phyloP scores from a whole-genome alignment of 2,797 vertebrate genomes.

The Labroides dimidiatus region DNA sequence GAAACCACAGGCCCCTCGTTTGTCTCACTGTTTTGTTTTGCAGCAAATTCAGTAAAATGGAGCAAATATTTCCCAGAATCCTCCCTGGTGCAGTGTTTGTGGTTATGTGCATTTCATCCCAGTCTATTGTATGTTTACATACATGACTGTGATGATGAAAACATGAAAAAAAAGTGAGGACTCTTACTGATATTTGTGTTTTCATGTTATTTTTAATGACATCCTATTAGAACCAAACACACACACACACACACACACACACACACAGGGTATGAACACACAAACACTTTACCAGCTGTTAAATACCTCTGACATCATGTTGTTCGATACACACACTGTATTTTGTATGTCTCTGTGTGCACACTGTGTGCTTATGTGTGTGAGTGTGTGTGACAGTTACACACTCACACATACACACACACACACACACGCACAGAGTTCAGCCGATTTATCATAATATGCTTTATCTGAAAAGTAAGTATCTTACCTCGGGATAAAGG shows the following conservation, averaged over 20 bases:
- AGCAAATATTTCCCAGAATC: slow-evolving; percentile 20
- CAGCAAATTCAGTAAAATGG: not conserved
- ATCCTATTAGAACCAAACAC: slow-evolving; percentile 28
- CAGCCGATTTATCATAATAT: slow-evolving; percentile 90
- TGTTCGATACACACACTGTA: slow-evolving; percentile 68
- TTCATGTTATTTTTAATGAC: not conserved
- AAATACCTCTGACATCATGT: slow-evolving; percentile 71
- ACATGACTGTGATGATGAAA: slow-evolving; percentile 6
- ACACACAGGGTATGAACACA: slow-evolving; percentile 12
- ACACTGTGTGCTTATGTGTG: slow-evolving; percentile 57
- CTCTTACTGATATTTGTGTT: not conserved
- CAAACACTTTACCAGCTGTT: slow-evolving; percentile 65
- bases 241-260: slow-evolving; percentile 16
- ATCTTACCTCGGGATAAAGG: slow-evolving; percentile 89
- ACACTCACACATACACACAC: slow-evolving; percentile 68
- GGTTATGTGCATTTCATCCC: not conserved
- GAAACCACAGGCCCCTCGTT: not conserved
- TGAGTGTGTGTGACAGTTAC: slow-evolving; percentile 56
- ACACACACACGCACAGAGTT: slow-evolving; percentile 81
- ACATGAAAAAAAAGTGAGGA: not conserved
- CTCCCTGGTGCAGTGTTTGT: not conserved
- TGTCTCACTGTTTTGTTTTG: not conserved
- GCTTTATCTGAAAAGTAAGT: slow-evolving; percentile 91
- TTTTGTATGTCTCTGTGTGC: slow-evolving; percentile 64
- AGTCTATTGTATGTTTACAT: not conserved